Conservation (phyloP, 1,140 invertebrate genomes). For the Calephelis nemesis region DNA sequence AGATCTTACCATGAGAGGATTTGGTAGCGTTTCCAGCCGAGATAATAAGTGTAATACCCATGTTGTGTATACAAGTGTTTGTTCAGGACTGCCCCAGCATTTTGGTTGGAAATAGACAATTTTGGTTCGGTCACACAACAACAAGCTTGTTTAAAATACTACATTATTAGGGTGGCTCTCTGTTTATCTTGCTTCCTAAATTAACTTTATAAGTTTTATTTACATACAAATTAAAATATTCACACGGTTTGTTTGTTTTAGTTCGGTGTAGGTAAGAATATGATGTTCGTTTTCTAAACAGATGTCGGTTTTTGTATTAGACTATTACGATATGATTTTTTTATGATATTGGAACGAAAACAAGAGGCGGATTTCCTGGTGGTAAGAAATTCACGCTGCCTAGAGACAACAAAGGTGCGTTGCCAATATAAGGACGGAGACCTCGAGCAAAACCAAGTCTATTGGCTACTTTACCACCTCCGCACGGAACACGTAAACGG, state of each 20-base stretch:
- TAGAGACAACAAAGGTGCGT: too few relatives aligned
- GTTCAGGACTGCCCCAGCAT: conserved; percentile 45
- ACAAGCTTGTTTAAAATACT: conserved; percentile 44
- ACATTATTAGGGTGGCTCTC: conserved; percentile 26
- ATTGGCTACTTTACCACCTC: too few relatives aligned
- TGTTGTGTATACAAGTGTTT: conserved; percentile 45
- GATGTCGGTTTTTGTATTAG: too few relatives aligned
- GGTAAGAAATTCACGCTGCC: too few relatives aligned
- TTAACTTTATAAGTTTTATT: conserved; percentile 32
- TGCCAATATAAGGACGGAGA: too few relatives aligned
- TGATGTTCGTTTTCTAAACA: not conserved
- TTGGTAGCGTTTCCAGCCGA: conserved; percentile 35
- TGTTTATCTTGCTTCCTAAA: conserved; percentile 29
- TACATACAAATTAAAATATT: conserved; percentile 22
- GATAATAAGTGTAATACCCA: conserved; percentile 50
- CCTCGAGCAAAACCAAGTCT: too few relatives aligned
- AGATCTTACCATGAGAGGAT: conserved; percentile 32
- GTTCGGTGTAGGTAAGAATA: not conserved
- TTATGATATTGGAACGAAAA: too few relatives aligned
- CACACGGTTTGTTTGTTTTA: not conserved
- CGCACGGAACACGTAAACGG: too few relatives aligned
- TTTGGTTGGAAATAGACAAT: conserved; percentile 44
- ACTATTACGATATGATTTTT: too few relatives aligned
- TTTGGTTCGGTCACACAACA: conserved; percentile 34
- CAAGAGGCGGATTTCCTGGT: too few relatives aligned